Evolutionary conservation across 2,797 vertebrate species (phyloP).

Genomic region (Fistularia tabacaria): DNA sequence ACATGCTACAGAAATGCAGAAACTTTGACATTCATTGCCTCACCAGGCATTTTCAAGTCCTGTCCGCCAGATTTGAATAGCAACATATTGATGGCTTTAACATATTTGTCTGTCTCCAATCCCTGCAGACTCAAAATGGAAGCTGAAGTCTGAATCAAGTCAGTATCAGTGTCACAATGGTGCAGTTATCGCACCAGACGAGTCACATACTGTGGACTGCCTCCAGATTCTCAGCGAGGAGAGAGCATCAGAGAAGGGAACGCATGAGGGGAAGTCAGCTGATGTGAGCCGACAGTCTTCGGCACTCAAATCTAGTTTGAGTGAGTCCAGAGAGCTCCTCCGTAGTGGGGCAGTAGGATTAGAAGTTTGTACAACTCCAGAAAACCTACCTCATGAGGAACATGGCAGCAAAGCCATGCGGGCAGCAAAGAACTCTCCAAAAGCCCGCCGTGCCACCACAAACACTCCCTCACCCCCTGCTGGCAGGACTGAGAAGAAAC

Average conservation of each 20-base stretch:
- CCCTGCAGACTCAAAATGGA: conserved; percentile 74
- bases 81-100: too few species aligned
- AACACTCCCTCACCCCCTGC: conserved; percentile 60
- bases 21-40: too few species aligned
- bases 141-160: conserved; percentile 63
- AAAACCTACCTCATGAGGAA: conserved; percentile 78
- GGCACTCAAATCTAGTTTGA: conserved; percentile 40
- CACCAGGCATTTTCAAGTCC: too few species aligned
- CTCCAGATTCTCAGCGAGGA: conserved; percentile 75
- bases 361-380: conserved; percentile 46
- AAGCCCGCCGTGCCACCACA: conserved; percentile 58
- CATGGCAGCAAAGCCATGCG: conserved; percentile 61
- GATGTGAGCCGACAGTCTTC: conserved; percentile 53
- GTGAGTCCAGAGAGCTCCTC: conserved; percentile 59
- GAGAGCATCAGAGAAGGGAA: conserved; percentile 53
- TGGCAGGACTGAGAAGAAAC: conserved; percentile 74
- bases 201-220: conserved; percentile 70
- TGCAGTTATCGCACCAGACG: conserved; percentile 54
- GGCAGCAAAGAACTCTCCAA: conserved; percentile 67
- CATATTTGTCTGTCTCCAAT: background rate
- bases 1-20: too few species aligned
- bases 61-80: too few species aligned
- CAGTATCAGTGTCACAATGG: conserved; percentile 77
- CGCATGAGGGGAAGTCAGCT: conserved; percentile 48
- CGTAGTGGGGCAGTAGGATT: conserved; percentile 31